Percentiles rank a stretch among this genome's conserved stretches.
Evolutionary conservation across 2,888 invertebrate genomes (phyloP).

Genomic region (Apotomis capreana): DNA sequence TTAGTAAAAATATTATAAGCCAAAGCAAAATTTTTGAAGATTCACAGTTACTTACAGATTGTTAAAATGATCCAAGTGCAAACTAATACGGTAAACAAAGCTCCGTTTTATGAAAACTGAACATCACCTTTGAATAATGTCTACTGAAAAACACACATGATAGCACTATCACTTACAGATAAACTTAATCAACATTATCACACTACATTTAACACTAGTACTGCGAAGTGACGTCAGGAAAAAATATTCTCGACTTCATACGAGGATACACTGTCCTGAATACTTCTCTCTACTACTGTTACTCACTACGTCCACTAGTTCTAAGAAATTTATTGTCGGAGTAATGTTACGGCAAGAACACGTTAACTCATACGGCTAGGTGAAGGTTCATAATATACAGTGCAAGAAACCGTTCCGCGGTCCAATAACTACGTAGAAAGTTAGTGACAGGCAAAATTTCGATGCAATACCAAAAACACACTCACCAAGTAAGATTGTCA

Average conservation of each 20-base stretch:
- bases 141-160: slow-evolving; percentile 56
- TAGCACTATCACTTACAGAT: slow-evolving; percentile 69
- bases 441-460: slow-evolving; percentile 65
- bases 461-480: slow-evolving; percentile 72
- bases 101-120: slow-evolving; percentile 51
- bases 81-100: slow-evolving; percentile 43
- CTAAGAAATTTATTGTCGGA: slow-evolving; percentile 21
- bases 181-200: slow-evolving; percentile 72
- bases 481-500: slow-evolving; percentile 70
- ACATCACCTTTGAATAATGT: slow-evolving; percentile 48
- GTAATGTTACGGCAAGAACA: slow-evolving; percentile 17
- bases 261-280: slow-evolving; percentile 63
- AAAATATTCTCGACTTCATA: slow-evolving; percentile 47
- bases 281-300: slow-evolving; percentile 46
- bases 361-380: slow-evolving; percentile 42
- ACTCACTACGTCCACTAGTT: slow-evolving; percentile 33
- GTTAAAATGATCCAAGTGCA: slow-evolving; percentile 23
- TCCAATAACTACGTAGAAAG: slow-evolving; percentile 63
- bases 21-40: not conserved
- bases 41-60: slow-evolving; percentile 28
- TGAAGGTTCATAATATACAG: slow-evolving; percentile 47
- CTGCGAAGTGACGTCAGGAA: slow-evolving; percentile 65
- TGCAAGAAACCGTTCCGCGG: slow-evolving; percentile 50
- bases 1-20: slow-evolving; percentile 20
- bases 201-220: slow-evolving; percentile 62